Base-by-base conservation (phyloP, 2,888 invertebrate genomes). In the Drosophila flavopinicola region DNA sequence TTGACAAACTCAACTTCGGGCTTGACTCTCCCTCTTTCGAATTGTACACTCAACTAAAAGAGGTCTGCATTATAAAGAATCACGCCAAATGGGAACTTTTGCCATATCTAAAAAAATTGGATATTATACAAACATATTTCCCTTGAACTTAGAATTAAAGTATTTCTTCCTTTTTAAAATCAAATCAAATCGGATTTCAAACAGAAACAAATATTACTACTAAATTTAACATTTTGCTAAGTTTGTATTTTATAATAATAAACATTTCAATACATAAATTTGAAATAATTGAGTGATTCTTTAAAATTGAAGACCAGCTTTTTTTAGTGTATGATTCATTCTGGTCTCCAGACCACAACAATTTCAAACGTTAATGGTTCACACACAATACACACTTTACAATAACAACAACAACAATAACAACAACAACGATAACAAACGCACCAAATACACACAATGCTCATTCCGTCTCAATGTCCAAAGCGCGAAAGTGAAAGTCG, bases 381-480 rank as follows among this genome's bases (percentile, higher is more conserved):
- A 38, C 42, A 5, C 7, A 27, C 24, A 7, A 35, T 42, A 49
- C 37, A 54, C 42, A 57, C 33, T 47, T 30, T 60, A 47, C 30
- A 20, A 20, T 20, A 20, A 13, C 29, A 15, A 17, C 17, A 17
- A 35, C 35, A 15, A 35, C 6, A 35, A 35, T 17, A 29, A 29
- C 17, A n/a, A 37, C 17, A 20, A n/a, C n/a, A 37, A 15, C 15
- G 13, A 42, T 13, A 10, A 29, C 11, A 39, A 24, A 49, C 35
- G 42, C 64, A 39, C 32, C 17, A 59, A 20, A 11, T 25, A 29
- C 39, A 66, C 47, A 73, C 44, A 57, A 42, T 64, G 59, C 58
- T 83, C 77, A 82, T 80, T 79, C 80, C 80, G 80, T 80, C 80
- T 80, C 20, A 83, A 85, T 53, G 85, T 85, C 85, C 80, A 80